Evolutionary conservation across 2,113 vertebrate species (phyloP).

Genomic region (Gymnobelideus leadbeateri): DNA sequence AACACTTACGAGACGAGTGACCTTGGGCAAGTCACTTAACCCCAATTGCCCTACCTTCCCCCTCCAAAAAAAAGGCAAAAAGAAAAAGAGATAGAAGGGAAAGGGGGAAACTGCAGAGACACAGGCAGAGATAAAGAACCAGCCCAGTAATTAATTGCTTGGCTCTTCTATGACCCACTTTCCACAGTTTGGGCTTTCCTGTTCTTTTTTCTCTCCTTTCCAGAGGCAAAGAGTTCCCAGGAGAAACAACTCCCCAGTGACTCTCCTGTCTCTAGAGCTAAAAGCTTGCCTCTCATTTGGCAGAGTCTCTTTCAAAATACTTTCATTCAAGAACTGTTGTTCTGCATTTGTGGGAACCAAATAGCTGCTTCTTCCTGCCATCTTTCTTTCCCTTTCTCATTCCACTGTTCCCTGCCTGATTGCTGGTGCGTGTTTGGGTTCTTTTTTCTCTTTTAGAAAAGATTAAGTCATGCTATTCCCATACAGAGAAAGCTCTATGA

Average conservation of each 20-base stretch:
- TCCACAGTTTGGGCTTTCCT: background rate
- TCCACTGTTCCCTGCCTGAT: background rate
- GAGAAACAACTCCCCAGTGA: background rate
- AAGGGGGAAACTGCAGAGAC: background rate
- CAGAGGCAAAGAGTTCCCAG: background rate
- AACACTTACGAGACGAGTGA: too few relatives aligned
- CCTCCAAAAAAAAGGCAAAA: too few relatives aligned
- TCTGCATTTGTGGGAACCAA: background rate
- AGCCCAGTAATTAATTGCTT: background rate
- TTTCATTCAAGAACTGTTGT: background rate
- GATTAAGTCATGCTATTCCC: too few relatives aligned
- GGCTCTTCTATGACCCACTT: background rate
- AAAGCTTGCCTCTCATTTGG: background rate
- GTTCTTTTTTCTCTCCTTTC: background rate
- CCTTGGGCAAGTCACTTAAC: too few relatives aligned
- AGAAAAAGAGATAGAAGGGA: background rate
- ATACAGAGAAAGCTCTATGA: too few relatives aligned
- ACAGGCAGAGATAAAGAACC: background rate
- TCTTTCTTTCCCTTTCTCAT: background rate
- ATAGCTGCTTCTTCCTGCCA: background rate
- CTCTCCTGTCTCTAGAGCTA: background rate
- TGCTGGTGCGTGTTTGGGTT: background rate
- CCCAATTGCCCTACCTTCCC: too few relatives aligned
- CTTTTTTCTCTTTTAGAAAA: background rate
- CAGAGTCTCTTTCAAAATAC: background rate